Evolutionary conservation across 1,140 invertebrate species (phyloP), one percentile per base, ranked within the genome.

Genomic region (Coptotermes formosanus): DNA sequence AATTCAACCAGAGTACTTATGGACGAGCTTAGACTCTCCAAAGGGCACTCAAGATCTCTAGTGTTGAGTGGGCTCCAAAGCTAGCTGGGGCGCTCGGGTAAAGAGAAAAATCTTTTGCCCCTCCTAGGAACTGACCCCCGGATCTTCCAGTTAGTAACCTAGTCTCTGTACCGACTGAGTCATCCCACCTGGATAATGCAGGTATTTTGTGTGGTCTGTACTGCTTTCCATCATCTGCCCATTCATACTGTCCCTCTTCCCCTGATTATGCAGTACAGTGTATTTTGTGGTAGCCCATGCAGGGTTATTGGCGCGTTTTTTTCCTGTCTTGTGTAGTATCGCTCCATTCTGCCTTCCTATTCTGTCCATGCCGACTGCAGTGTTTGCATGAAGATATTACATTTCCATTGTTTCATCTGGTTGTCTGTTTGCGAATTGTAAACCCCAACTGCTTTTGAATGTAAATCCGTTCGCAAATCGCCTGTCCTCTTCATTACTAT

Each of bases 341-440:
- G 64, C 64, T 7, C 19, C 21, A 64, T 64, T 64, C 19, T 64
- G 59, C 19, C 55, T 64, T 25, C 59, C 59, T 75, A 0, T 12
- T 3, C 64, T 75, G 64, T 30, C 64, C 64, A 75, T 25, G n/a
- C 25, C n/a, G n/a, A 75, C 25, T n/a, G 64, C 9, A 30, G 64
- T n/a, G 64, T n/a, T 75, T 2, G n/a, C 0, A 75, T 75, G 25
- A 75, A 75, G 64, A 75, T 75, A 75, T 75, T 75, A 75, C 64
- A 75, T 75, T 75, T 75, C 64, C 64, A 30, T 75, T n/a, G n/a
- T n/a, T 75, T 75, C 64, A 75, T 25, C 64, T 75, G 64, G 25
- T n/a, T 19, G 59, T n/a, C 59, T 12, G 59, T 64, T 64, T 64
- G 59, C 64, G 64, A 75, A 75, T 30, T 75, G 64, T 75, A 30